Conservation (phyloP, 2,888 invertebrate genomes). For the Thymelicus lineola region DNA sequence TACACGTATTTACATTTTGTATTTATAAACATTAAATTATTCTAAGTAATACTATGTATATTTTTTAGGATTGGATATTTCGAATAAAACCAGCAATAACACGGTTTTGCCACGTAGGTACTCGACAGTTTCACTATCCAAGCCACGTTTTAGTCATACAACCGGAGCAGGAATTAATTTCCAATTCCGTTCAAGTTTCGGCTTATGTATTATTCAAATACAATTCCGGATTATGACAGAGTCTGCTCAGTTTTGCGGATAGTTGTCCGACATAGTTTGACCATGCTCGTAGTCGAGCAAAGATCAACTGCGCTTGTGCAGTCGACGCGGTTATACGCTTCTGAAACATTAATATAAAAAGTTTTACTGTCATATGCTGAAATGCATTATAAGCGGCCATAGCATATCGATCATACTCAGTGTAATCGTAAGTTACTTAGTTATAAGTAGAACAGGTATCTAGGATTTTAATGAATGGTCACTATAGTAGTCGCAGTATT, state of each 20-base stretch:
- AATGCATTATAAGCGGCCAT: no score
- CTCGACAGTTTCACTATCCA: slow-evolving; percentile 15
- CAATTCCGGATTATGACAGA: slow-evolving; percentile 51
- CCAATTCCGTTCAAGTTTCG: slow-evolving; percentile 52
- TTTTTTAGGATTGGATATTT: neutral
- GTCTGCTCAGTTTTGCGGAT: slow-evolving; percentile 49
- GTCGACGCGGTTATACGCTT: neutral
- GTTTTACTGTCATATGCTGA: no score
- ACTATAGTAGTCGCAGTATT: no score
- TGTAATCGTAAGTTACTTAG: no score
- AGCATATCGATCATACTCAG: no score
- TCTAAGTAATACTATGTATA: no score
- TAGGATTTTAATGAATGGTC: no score
- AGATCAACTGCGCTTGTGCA: neutral
- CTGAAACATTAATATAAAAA: neutral
- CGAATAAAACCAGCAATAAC: slow-evolving; percentile 19
- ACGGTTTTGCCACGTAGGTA: slow-evolving; percentile 28
- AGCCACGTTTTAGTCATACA: slow-evolving; percentile 31
- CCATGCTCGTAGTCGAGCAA: neutral
- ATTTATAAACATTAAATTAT: no score
- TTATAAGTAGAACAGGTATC: no score
- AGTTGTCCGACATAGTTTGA: slow-evolving; percentile 38
- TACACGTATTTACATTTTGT: no score
- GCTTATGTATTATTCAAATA: slow-evolving; percentile 58
- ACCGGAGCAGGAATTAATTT: slow-evolving; percentile 51